Percentiles rank a stretch among this genome's conserved stretches.
Conservation (phyloP, 1,140 invertebrate genomes). For the Laupala kohalensis region DNA sequence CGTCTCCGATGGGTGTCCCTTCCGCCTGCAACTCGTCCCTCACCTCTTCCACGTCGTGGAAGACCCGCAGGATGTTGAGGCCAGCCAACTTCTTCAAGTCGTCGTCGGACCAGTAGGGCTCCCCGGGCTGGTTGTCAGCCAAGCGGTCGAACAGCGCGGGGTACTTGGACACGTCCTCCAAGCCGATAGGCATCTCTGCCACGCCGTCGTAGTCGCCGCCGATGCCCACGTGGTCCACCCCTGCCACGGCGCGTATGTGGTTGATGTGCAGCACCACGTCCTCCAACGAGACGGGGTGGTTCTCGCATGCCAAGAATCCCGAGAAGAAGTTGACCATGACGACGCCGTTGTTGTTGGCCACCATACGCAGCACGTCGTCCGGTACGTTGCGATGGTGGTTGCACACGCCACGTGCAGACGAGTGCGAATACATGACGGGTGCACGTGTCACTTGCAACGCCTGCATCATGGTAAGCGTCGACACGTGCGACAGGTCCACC, state of each 20-base stretch:
- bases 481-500: slow-evolving; percentile 78
- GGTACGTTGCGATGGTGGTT: slow-evolving; percentile 74
- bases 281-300: slow-evolving; percentile 46
- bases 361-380: slow-evolving; percentile 60
- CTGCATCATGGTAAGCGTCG: slow-evolving; percentile 63
- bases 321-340: slow-evolving; percentile 85
- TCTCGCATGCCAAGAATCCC: slow-evolving; percentile 66
- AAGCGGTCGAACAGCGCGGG: slow-evolving; percentile 47
- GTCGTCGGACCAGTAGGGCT: slow-evolving; percentile 66
- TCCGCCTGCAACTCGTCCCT: neutral
- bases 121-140: slow-evolving; percentile 27
- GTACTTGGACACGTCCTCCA: slow-evolving; percentile 57
- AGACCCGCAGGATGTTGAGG: slow-evolving; percentile 72
- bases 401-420: slow-evolving; percentile 71
- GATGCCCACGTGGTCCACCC: slow-evolving; percentile 32
- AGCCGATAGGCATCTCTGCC: slow-evolving; percentile 35
- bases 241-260: slow-evolving; percentile 30
- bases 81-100: slow-evolving; percentile 79
- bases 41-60: slow-evolving; percentile 63
- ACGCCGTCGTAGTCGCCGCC: slow-evolving; percentile 30
- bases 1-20: neutral
- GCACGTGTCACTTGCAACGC: slow-evolving; percentile 58
- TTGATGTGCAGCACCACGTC: slow-evolving; percentile 54
- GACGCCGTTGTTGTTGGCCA: slow-evolving; percentile 68
- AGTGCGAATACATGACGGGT: slow-evolving; percentile 82